These are phyloP conservation scores for Drosophila antonietae DNA, from an alignment of 2,888 invertebrate genomes.

Conservation along the genomic window DNA sequence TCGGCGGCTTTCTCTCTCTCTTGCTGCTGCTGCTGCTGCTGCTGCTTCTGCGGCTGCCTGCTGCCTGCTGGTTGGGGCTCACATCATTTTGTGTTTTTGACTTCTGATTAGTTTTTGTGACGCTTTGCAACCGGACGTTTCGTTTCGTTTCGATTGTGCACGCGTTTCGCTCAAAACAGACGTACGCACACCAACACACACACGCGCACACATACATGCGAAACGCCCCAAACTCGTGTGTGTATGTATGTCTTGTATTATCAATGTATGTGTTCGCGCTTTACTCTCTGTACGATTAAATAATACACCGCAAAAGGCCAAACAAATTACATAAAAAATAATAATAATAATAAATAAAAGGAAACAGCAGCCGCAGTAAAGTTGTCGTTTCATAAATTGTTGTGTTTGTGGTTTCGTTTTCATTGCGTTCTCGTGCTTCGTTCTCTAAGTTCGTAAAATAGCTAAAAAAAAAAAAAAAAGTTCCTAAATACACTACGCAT, in stretches of 20 bases:
- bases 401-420: constrained; percentile 56
- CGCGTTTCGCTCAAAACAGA: constrained; percentile 47
- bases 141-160: constrained; percentile 56
- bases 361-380: constrained; percentile 34
- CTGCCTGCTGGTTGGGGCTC: constrained; percentile 28
- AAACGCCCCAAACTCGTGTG: constrained; percentile 37
- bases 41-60: constrained; percentile 17
- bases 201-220: constrained; percentile 31
- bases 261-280: constrained; percentile 29
- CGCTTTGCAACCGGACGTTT: constrained; percentile 77
- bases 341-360: constrained; percentile 29
- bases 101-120: constrained; percentile 81
- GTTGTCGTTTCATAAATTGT: constrained; percentile 17
- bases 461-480: constrained; percentile 43
- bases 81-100: constrained; percentile 64
- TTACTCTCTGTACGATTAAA: constrained; percentile 69
- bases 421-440: constrained; percentile 37
- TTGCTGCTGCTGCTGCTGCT: constrained; percentile 17
- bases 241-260: constrained; percentile 12
- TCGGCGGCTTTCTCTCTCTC: not conserved
- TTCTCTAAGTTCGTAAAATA: constrained; percentile 42
- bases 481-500: constrained; percentile 53
- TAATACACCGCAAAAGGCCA: constrained; percentile 77
- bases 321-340: constrained; percentile 71
- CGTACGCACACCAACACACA: constrained; percentile 25